These are phyloP conservation scores for Philhelius pedissequus DNA, from an alignment of 2,888 invertebrate genomes.

Conservation along the genomic window DNA sequence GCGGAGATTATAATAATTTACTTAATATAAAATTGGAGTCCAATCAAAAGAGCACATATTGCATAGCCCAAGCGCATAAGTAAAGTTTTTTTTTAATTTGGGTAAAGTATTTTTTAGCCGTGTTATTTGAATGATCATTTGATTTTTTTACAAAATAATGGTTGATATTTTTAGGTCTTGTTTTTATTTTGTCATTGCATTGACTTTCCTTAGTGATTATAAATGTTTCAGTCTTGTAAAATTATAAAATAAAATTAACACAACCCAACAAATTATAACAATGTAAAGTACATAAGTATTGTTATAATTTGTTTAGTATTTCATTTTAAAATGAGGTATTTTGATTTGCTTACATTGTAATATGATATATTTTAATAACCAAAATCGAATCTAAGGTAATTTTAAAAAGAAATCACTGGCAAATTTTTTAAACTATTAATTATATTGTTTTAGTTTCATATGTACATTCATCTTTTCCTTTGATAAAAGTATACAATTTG, in stretches of 20 bases:
- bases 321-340: conserved; percentile 55
- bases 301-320: conserved; percentile 70
- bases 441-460: neutral
- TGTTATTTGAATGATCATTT: conserved; percentile 30
- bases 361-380: conserved; percentile 37
- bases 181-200: no score
- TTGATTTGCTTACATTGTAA: conserved; percentile 49
- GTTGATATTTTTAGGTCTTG: conserved; percentile 1
- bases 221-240: conserved; percentile 61
- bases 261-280: conserved; percentile 30
- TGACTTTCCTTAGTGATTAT: conserved; percentile 10
- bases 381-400: conserved; percentile 51
- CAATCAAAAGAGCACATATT: conserved; percentile 70
- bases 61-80: conserved; percentile 70
- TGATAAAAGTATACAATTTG: neutral
- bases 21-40: conserved; percentile 1
- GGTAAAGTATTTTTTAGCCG: neutral
- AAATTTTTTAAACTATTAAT: conserved; percentile 1
- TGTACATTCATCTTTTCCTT: neutral
- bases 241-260: conserved; percentile 47
- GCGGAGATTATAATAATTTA: no score
- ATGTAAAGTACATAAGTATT: neutral
- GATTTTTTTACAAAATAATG: conserved; percentile 59
- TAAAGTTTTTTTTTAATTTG: conserved; percentile 35
- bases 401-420: conserved; percentile 69